Conservation (phyloP, 2,888 invertebrate genomes). For the Acanthosepion pharaonis region DNA sequence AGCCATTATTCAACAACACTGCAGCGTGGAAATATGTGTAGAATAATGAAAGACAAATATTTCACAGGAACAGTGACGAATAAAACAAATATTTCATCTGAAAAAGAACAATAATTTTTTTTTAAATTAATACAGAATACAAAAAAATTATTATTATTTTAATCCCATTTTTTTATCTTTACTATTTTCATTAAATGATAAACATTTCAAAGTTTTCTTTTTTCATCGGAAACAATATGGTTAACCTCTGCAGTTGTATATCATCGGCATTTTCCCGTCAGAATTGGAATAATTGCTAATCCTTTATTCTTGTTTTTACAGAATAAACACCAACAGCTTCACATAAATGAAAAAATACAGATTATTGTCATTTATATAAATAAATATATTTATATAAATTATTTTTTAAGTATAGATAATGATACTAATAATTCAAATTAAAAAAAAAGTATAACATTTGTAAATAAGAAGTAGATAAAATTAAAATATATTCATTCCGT, state of each 20-base stretch:
- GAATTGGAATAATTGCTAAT: not conserved
- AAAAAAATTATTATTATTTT: not conserved
- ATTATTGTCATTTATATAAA: too few relatives aligned
- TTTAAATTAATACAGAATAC: not conserved
- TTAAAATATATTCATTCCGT: not conserved
- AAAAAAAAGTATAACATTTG: too few relatives aligned
- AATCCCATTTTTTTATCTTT: not conserved
- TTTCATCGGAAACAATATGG: not conserved
- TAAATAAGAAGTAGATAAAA: too few relatives aligned
- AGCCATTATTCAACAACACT: not conserved
- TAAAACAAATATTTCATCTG: not conserved
- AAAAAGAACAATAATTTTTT: not conserved
- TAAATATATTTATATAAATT: too few relatives aligned
- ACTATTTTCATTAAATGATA: not conserved
- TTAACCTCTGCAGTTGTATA: not conserved
- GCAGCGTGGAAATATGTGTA: not conserved
- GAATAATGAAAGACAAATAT: not conserved
- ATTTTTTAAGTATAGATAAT: not conserved
- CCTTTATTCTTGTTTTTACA: not conserved
- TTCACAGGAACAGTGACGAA: not conserved
- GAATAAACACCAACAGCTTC: not conserved
- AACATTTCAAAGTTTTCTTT: not conserved
- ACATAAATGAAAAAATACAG: too few relatives aligned
- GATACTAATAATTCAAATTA: not conserved
- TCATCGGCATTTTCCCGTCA: not conserved